Conservation (phyloP, 2,797 vertebrate species). For the Lithobates pipiens region DNA sequence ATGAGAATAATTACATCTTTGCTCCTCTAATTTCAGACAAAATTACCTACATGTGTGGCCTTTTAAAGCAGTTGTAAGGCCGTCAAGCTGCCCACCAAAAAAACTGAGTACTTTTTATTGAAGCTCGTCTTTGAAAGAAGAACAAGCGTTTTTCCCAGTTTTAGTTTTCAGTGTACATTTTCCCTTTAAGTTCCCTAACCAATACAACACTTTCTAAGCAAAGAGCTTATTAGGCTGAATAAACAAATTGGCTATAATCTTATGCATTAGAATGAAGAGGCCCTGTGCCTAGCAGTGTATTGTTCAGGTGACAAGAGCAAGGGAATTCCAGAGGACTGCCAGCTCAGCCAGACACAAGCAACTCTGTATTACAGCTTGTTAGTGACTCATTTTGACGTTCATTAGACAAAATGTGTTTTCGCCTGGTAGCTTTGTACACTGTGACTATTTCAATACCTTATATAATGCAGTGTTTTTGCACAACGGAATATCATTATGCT, state of each 20-base stretch:
- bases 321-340: slow-evolving; percentile 40
- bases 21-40: too few relatives aligned
- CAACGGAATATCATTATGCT: slow-evolving; percentile 51
- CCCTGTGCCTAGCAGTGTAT: slow-evolving; percentile 28
- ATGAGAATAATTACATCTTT: too few relatives aligned
- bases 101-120: too few relatives aligned
- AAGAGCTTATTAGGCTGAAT: slow-evolving; percentile 34
- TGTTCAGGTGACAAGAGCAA: slow-evolving; percentile 49
- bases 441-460: slow-evolving; percentile 52
- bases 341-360: slow-evolving; percentile 43
- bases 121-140: background rate
- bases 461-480: slow-evolving; percentile 47
- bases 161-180: background rate
- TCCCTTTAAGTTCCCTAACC: slow-evolving; percentile 1
- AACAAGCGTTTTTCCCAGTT: background rate
- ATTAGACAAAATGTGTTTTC: slow-evolving; percentile 60
- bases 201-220: slow-evolving; percentile 17
- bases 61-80: too few relatives aligned
- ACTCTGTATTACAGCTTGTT: slow-evolving; percentile 60
- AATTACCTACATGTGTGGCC: too few relatives aligned
- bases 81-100: too few relatives aligned
- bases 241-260: slow-evolving; percentile 44
- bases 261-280: slow-evolving; percentile 33
- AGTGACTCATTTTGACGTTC: slow-evolving; percentile 55
- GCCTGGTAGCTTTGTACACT: slow-evolving; percentile 55